Percentiles rank a stretch among this genome's conserved stretches.
phyloP scores from a whole-genome alignment of 2,797 vertebrate species.

The Ctenosaura bakeri region DNA sequence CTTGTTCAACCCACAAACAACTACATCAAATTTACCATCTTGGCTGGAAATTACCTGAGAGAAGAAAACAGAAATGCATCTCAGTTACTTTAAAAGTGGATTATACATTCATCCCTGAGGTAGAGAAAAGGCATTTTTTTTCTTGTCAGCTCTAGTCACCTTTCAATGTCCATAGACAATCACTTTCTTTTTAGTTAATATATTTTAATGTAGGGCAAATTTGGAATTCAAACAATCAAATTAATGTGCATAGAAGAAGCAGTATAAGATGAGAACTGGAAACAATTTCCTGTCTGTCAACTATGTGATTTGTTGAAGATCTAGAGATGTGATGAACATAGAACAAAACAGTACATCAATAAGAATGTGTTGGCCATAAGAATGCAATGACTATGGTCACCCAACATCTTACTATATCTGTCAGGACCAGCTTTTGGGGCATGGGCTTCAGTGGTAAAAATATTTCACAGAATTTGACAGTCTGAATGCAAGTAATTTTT shows the following conservation, averaged over 20 bases:
- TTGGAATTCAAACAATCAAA: not conserved
- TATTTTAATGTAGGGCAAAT: not conserved
- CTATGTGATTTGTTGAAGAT: not conserved
- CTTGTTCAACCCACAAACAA: constrained; percentile 18
- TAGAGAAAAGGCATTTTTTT: not conserved
- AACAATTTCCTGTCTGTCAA: not conserved
- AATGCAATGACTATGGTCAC: not conserved
- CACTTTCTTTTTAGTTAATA: not conserved
- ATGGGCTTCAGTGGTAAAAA: no score
- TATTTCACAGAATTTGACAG: no score
- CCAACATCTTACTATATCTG: not conserved
- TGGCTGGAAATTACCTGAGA: constrained; percentile 30
- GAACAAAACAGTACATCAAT: not conserved
- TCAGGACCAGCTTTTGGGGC: not conserved
- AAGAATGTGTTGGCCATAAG: not conserved
- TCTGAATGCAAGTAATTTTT: no score
- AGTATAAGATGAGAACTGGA: not conserved
- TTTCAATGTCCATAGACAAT: not conserved
- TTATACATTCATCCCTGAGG: not conserved
- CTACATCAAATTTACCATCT: constrained; percentile 46
- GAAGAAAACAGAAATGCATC: constrained; percentile 38
- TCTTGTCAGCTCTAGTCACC: not conserved
- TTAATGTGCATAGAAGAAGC: not conserved
- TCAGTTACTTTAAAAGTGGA: constrained; percentile 14
- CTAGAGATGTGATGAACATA: not conserved